Evolutionary conservation across 2,888 invertebrate genomes (phyloP).

Genomic region (Parnassius orleans): DNA sequence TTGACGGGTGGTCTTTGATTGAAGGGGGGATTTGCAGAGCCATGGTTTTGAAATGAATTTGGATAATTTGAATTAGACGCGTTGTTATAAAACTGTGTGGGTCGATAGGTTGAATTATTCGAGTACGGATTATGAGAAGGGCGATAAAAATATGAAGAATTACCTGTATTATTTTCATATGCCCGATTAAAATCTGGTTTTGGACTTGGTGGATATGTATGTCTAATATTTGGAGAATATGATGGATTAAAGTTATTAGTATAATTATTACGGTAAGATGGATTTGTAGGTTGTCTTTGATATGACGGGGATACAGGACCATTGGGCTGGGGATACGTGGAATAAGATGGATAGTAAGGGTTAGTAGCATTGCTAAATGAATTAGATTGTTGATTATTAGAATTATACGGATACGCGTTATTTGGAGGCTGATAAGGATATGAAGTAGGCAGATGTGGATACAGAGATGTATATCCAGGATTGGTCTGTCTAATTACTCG

Average conservation of each 20-base stretch:
- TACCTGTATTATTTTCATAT: constrained; percentile 13
- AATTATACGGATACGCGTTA: constrained; percentile 9
- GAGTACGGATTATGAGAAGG: not conserved
- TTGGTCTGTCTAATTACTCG: constrained; percentile 41
- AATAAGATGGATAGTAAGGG: not conserved
- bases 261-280: constrained; percentile 4
- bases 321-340: constrained; percentile 3
- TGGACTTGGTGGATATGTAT: constrained; percentile 31
- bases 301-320: not conserved
- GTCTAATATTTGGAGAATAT: constrained; percentile 15
- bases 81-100: not conserved
- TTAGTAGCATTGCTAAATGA: not conserved
- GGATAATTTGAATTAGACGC: not conserved
- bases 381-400: not conserved
- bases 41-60: not conserved
- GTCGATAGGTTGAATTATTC: not conserved
- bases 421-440: constrained; percentile 10
- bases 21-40: not conserved
- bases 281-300: not conserved
- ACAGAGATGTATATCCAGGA: constrained; percentile 35
- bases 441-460: constrained; percentile 43
- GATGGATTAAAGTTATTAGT: constrained; percentile 35
- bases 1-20: not conserved
- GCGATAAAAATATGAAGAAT: not conserved
- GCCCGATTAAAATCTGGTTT: constrained; percentile 31